phyloP scores from a whole-genome alignment of 2,888 invertebrate genomes.

The Pomacea canaliculata region DNA sequence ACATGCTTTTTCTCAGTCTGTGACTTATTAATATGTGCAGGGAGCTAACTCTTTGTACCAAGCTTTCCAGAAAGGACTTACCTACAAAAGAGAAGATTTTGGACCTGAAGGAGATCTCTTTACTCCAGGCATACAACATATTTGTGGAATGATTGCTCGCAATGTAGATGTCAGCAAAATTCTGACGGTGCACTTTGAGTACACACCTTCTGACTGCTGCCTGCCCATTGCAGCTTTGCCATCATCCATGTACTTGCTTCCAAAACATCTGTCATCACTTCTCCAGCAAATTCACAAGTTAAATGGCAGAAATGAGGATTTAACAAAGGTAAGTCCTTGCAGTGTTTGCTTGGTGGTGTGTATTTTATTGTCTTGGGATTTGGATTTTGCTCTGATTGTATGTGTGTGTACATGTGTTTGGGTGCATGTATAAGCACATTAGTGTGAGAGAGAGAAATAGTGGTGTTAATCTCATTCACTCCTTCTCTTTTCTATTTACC shows the following conservation, averaged over 20 bases:
- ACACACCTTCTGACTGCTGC: conserved; percentile 5
- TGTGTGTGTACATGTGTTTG: too few relatives aligned
- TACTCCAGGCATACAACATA: conserved; percentile 21
- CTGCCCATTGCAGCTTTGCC: conserved; percentile 14
- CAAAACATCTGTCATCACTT: conserved; percentile 4
- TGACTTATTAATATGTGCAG: background rate
- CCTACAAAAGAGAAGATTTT: background rate
- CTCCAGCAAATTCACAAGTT: conserved; percentile 14
- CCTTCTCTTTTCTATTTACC: too few relatives aligned
- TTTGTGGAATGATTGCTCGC: conserved; percentile 21
- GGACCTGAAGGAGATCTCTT: conserved; percentile 25
- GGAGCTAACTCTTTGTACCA: conserved; percentile 3
- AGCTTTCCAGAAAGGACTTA: conserved; percentile 16
- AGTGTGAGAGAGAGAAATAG: too few relatives aligned
- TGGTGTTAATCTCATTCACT: too few relatives aligned
- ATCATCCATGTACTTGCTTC: conserved; percentile 14
- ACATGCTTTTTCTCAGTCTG: too few relatives aligned
- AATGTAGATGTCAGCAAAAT: conserved; percentile 11
- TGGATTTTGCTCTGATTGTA: too few relatives aligned
- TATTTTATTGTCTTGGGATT: too few relatives aligned
- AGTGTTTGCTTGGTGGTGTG: too few relatives aligned
- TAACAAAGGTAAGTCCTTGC: conserved; percentile 7
- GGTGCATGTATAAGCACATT: too few relatives aligned
- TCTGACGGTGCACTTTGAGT: conserved; percentile 13
- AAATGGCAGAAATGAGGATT: background rate